phyloP scores from a whole-genome alignment of 2,888 invertebrate species.

The Drosophila helvetica region DNA sequence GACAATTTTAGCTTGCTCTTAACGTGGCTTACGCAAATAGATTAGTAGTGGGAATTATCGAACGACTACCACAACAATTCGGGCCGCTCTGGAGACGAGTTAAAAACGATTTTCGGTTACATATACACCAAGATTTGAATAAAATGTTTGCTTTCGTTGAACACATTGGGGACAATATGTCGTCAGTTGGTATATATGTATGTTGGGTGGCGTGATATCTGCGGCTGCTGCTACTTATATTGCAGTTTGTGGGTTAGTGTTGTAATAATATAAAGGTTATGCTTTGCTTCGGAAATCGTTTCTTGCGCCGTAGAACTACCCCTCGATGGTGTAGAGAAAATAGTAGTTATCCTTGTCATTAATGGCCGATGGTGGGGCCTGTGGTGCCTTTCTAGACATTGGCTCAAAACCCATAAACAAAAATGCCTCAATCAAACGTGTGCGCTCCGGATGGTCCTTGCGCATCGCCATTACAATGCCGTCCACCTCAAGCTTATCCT shows the following conservation, averaged over 20 bases:
- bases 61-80: conserved; percentile 46
- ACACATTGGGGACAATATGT: conserved; percentile 74
- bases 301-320: conserved; percentile 70
- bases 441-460: conserved; percentile 93
- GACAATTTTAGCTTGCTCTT: conserved; percentile 80
- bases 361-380: conserved; percentile 88
- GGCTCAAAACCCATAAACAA: conserved; percentile 98
- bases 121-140: conserved; percentile 38
- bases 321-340: conserved; percentile 84
- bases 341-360: conserved; percentile 86
- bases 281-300: conserved; percentile 48
- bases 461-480: conserved; percentile 91
- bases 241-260: conserved; percentile 13
- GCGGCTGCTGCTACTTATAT: conserved; percentile 20
- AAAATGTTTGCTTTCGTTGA: conserved; percentile 46
- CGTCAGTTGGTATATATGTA: conserved; percentile 39
- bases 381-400: conserved; percentile 91
- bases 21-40: conserved; percentile 69
- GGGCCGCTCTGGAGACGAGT: conserved; percentile 49
- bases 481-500: conserved; percentile 93
- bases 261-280: conserved; percentile 16
- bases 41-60: conserved; percentile 44
- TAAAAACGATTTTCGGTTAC: conserved; percentile 53
- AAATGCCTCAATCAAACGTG: conserved; percentile 95
- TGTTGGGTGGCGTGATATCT: conserved; percentile 11